Evolutionary conservation across 2,797 vertebrate genomes (phyloP).

Genomic region (Periparus ater): DNA sequence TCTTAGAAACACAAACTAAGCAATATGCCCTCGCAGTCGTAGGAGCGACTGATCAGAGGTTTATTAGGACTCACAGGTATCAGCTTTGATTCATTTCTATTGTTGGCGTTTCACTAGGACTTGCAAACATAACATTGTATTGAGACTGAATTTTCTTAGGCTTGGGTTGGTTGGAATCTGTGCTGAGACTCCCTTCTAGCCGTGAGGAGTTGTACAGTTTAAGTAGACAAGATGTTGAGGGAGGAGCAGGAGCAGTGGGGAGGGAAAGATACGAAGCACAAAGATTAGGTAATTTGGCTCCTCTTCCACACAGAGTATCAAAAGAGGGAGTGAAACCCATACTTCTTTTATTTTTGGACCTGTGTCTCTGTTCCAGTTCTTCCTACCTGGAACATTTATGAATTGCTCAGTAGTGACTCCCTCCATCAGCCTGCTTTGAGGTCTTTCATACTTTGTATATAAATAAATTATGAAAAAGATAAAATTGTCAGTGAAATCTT

Average conservation of each 20-base stretch:
- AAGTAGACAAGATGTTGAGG: neutral
- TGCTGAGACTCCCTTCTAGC: neutral
- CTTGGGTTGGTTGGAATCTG: neutral
- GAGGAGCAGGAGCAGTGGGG: neutral
- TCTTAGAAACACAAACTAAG: neutral
- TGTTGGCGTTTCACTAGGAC: neutral
- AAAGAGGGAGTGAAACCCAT: neutral
- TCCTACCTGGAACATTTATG: neutral
- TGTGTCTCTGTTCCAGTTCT: neutral
- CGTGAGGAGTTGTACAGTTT: neutral
- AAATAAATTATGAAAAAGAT: neutral
- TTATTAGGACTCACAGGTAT: neutral
- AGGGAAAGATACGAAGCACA: neutral
- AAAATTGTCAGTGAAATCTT: neutral
- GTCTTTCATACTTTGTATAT: neutral
- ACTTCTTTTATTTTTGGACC: neutral
- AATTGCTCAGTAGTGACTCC: neutral
- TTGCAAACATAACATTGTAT: fast-evolving
- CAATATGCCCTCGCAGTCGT: fast-evolving
- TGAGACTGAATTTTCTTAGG: neutral
- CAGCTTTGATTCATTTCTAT: neutral
- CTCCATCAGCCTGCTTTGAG: neutral
- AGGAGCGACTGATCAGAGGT: neutral
- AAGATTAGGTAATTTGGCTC: slow-evolving; percentile 5
- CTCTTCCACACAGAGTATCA: neutral